Base-by-base conservation (phyloP, 1,140 invertebrate species). In the Lithobius niger region DNA sequence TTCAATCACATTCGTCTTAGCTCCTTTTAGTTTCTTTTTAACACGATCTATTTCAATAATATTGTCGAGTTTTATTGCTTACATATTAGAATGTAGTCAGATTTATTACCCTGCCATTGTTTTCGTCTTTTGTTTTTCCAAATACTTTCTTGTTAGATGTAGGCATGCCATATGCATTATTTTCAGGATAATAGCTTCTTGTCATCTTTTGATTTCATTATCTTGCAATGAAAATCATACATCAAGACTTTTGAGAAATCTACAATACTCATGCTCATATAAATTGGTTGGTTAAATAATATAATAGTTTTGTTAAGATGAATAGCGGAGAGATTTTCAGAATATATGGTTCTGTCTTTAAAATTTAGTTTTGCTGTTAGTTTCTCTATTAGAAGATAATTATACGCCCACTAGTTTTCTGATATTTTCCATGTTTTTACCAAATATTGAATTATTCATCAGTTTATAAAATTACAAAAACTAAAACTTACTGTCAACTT, bases 391-490 rank as follows among this genome's bases (percentile, higher is more conserved):
- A 36, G 22, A 54, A 24, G 62, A 63, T 61, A 75, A 55, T 65
- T 65, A 66, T 1, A 76, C 62, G 62, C 73, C 62, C 25, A 65
- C 63, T 59, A 66, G 59, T 54, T 75, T 73, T 56, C 66, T 62
- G 16, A 72, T 61, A 65, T 75, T 74, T 65, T 75, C 72, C 64
- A 74, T 74, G 1, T 68, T 70, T 67, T 74, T 74, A 1, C 71
- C 73, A 63, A 69, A 76, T 13, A 73, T 61, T 2, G 67, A 61
- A 63, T 76, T 75, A 59, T 72, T 73, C 58, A 75, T 66, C 52
- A 75, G 56, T 64, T 76, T 76, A 56, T 64, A 76, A 61, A 76
- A 72, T 62, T 74, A 73, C 73, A n/a, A n/a, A n/a, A n/a, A n/a
- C 65, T 76, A 73, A 67, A 75, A 76, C 15, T 68, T 61, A 59